phyloP scores from a whole-genome alignment of 2,888 invertebrate genomes.

The Eupithecia subfuscata region DNA sequence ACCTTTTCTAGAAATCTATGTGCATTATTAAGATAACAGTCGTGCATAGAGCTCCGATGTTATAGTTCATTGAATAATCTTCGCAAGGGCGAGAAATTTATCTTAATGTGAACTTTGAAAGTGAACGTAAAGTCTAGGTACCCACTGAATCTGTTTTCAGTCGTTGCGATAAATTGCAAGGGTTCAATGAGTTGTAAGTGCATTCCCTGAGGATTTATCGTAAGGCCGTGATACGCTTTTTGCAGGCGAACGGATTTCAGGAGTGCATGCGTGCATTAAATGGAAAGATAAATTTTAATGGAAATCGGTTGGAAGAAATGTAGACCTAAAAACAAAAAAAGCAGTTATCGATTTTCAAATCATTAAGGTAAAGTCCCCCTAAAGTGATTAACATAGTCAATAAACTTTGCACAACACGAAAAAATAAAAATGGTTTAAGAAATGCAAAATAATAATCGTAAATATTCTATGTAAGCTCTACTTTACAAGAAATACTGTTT shows the following conservation, averaged over 20 bases:
- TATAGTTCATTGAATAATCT: background rate
- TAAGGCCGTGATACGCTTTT: slow-evolving; percentile 61
- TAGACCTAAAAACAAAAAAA: background rate
- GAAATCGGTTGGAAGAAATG: background rate
- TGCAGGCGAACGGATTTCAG: slow-evolving; percentile 64
- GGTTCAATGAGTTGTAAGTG: slow-evolving; percentile 51
- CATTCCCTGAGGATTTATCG: slow-evolving; percentile 73
- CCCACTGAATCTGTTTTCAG: slow-evolving; percentile 7
- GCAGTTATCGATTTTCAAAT: background rate
- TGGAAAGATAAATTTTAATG: slow-evolving; percentile 15
- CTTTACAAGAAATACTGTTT: no score
- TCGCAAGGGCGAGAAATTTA: background rate
- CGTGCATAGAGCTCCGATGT: background rate
- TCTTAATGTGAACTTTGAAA: background rate
- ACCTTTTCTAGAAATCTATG: background rate
- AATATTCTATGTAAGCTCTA: no score
- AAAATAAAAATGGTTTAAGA: no score
- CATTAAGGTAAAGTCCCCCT: no score
- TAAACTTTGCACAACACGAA: no score
- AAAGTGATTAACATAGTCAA: no score
- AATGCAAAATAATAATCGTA: no score
- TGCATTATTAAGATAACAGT: background rate
- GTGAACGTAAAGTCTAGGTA: background rate
- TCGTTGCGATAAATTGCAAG: slow-evolving; percentile 55
- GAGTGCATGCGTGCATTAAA: slow-evolving; percentile 47